Base-by-base conservation (phyloP, 1,140 invertebrate species). In the Heliconius eleuchia region DNA sequence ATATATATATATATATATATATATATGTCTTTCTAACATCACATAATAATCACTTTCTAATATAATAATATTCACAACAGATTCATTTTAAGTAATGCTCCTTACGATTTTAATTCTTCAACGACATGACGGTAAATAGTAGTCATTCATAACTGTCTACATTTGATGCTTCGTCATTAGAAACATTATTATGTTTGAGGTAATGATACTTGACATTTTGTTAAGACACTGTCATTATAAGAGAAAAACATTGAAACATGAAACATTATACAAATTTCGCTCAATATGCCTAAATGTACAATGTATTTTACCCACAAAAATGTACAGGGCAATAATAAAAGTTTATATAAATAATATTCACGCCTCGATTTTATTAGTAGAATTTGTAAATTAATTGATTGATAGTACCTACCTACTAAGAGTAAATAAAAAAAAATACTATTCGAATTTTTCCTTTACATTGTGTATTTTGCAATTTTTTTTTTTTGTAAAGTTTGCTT, bases 181-280 rank as follows among this genome's bases (percentile, higher is more conserved):
- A 55, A 55, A 55, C n/a, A 55, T 55, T n/a, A 55, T 55, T 55
- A 55, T n/a, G 52, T 1, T 19, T 55, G 52, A 55, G 13, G n/a
- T 55, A 55, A 55, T 55, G 52, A 55, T 55, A 55, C 19, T 55
- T 55, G 52, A 55, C 52, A 55, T 55, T 55, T 55, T 55, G 52
- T 55, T 55, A 55, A 55, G 52, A 55, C 52, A 55, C 52, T n/a
- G 46, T 16, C 52, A 55, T 55, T 55, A 55, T 3, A 5, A n/a
- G 18, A 55, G 16, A 23, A 23, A 23, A 23, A 23, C 23, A 23
- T 23, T 23, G 23, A 23, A 23, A 23, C 23, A 23, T 55, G 52
- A 55, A 55, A 55, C 19, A 55, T 55, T 55, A 55, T 55, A 55
- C 18, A 55, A 16, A 55, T 18, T 55, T 55, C 18, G 46, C 11